Conservation (phyloP, 2,797 vertebrate species). For the Poecilia gillii region DNA sequence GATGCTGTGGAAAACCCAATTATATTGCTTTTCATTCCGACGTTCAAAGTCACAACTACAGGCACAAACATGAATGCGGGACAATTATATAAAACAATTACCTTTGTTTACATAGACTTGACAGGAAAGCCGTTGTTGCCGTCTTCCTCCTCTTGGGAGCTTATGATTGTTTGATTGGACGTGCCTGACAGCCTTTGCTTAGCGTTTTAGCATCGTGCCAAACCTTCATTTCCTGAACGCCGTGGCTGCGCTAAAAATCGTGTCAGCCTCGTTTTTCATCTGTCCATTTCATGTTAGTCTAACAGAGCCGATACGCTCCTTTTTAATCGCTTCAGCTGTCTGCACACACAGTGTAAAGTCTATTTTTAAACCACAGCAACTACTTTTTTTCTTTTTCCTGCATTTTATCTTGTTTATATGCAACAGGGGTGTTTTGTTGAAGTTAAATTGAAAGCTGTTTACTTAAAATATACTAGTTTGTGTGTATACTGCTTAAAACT, state of each 20-base stretch:
- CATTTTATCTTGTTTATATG: not conserved
- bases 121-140: not conserved
- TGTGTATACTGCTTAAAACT: not conserved
- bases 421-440: not conserved
- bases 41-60: not conserved
- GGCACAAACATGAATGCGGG: not conserved
- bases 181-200: not conserved
- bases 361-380: conserved; percentile 5
- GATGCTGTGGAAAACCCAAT: not conserved
- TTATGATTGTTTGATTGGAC: conserved; percentile 16
- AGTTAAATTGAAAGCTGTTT: not conserved
- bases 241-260: not conserved
- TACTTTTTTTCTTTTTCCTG: not conserved
- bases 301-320: not conserved
- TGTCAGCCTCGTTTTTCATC: conserved; percentile 9
- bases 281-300: conserved; percentile 6
- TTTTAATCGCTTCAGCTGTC: conserved; percentile 14
- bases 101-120: not conserved
- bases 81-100: conserved; percentile 1
- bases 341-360: not conserved
- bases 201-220: conserved; percentile 1
- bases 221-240: conserved; percentile 6
- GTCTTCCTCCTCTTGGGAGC: conserved; percentile 2
- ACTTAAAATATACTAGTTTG: not conserved
- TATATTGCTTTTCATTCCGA: not conserved